A percentile compares a stretch with the other conserved stretches of the same genome.
Evolutionary conservation across 1,140 invertebrate genomes (phyloP).

Genomic region (Harlomillsia oculata): DNA sequence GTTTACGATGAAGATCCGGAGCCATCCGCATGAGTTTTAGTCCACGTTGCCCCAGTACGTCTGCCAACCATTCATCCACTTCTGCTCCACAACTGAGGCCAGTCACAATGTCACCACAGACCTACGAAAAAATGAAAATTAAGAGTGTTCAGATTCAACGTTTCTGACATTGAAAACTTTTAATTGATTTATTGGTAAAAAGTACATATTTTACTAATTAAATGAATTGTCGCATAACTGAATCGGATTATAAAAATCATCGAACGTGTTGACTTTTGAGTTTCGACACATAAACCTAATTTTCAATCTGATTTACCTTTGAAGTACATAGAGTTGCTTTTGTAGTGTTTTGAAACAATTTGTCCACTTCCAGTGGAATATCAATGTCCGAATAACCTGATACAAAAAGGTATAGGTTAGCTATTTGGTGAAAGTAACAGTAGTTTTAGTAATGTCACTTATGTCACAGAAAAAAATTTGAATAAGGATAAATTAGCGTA

Average conservation of each 20-base stretch:
- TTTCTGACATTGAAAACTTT: neutral
- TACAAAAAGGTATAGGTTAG: constrained; percentile 6
- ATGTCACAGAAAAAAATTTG: neutral
- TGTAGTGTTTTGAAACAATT: constrained; percentile 3
- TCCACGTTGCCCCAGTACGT: constrained; percentile 52
- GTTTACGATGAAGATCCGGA: constrained; percentile 39
- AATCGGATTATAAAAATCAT: neutral
- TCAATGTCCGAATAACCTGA: constrained; percentile 22
- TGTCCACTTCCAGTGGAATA: constrained; percentile 24
- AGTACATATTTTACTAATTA: too few species aligned
- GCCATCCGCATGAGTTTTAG: constrained; percentile 59
- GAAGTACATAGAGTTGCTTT: constrained; percentile 26
- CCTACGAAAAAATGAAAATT: constrained; percentile 49
- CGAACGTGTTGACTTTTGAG: neutral
- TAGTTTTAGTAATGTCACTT: neutral
- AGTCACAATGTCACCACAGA: constrained; percentile 71
- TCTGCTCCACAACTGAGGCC: constrained; percentile 72
- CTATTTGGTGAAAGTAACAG: too few species aligned
- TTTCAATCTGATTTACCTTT: constrained; percentile 31
- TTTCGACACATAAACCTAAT: too few species aligned
- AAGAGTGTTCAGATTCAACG: neutral
- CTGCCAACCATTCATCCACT: constrained; percentile 64
- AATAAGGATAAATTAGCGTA: neutral
- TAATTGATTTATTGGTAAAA: neutral
- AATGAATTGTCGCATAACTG: too few species aligned